These are phyloP conservation scores for Drosophila pseudotakahashii DNA, from an alignment of 2,888 invertebrate genomes.

Conservation along the genomic window DNA sequence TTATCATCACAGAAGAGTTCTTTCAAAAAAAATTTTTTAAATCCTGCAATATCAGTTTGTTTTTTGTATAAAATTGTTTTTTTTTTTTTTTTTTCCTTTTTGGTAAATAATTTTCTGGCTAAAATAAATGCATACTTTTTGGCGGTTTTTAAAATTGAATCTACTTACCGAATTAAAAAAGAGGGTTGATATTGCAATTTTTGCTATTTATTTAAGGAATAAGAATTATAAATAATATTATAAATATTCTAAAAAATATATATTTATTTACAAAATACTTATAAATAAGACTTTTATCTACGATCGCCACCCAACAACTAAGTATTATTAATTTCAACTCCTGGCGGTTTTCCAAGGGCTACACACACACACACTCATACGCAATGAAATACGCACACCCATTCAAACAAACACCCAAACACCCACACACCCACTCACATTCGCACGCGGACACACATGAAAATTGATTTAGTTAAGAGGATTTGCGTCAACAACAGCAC, in stretches of 20 bases:
- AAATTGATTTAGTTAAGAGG: constrained; percentile 79
- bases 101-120: neutral
- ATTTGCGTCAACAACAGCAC: constrained; percentile 79
- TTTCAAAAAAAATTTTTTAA: neutral
- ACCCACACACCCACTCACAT: constrained; percentile 32
- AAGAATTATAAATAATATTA: no score
- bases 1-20: neutral
- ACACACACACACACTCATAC: constrained; percentile 9
- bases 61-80: no score
- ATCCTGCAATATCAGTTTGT: neutral
- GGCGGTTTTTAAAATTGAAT: neutral
- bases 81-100: neutral
- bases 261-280: neutral
- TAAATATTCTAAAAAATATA: no score
- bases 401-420: no score
- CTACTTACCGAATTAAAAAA: no score
- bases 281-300: no score
- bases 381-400: neutral
- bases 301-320: neutral
- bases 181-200: neutral
- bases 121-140: neutral
- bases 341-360: constrained; percentile 37
- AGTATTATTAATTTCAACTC: constrained; percentile 56
- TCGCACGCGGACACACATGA: constrained; percentile 65
- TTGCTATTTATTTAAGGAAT: no score